A percentile compares a stretch with the other conserved stretches of the same genome.
phyloP scores from a whole-genome alignment of 1,140 invertebrate genomes.

The Oncopeltus fasciatus region DNA sequence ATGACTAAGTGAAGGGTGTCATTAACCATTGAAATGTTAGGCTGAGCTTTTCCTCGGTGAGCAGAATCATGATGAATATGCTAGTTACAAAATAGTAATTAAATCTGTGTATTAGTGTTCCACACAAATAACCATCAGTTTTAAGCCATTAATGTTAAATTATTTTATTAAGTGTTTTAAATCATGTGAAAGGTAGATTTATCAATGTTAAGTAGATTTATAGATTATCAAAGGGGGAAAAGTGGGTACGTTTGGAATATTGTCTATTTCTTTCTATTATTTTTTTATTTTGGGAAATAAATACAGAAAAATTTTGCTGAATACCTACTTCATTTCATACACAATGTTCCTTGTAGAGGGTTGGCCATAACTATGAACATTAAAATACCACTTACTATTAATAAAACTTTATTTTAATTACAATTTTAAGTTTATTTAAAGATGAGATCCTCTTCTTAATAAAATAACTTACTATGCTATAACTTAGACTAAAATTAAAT shows the following conservation, averaged over 20 bases:
- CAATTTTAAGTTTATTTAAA: too few relatives aligned
- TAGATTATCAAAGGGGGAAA: neutral
- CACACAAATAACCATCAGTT: too few relatives aligned
- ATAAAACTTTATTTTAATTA: too few relatives aligned
- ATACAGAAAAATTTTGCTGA: neutral
- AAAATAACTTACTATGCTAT: too few relatives aligned
- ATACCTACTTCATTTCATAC: slow-evolving; percentile 10
- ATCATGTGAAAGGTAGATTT: neutral
- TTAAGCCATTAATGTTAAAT: too few relatives aligned
- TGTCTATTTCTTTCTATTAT: neutral
- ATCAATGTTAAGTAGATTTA: neutral
- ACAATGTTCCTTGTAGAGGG: neutral
- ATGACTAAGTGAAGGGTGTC: too few relatives aligned
- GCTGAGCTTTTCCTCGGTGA: neutral
- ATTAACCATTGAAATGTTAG: too few relatives aligned
- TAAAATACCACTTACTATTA: too few relatives aligned
- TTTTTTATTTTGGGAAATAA: slow-evolving; percentile 1
- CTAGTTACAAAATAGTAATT: neutral
- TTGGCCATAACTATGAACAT: neutral
- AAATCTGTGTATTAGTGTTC: neutral
- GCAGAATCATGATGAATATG: slow-evolving; percentile 4
- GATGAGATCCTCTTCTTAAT: too few relatives aligned
- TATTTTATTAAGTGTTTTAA: too few relatives aligned
- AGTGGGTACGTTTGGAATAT: slow-evolving; percentile 7
- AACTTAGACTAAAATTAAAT: too few relatives aligned